Conservation (phyloP, 2,113 vertebrate genomes). For the Perca fluviatilis region DNA sequence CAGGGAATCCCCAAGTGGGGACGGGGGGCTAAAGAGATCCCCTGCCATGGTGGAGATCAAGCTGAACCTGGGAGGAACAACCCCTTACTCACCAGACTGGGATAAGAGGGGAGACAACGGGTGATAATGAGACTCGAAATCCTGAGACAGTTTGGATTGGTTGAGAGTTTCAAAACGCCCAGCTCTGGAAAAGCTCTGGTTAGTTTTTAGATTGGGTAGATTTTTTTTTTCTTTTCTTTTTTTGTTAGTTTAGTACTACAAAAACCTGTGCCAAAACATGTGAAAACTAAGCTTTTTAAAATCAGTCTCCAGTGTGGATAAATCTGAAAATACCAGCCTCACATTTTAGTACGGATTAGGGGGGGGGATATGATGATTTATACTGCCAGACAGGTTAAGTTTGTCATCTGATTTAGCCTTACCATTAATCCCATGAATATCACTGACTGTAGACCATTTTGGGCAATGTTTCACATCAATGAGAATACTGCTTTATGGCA, state of each 20-base stretch:
- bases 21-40: slow-evolving; percentile 87
- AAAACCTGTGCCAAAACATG: background rate
- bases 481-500: background rate
- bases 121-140: background rate
- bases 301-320: too few species aligned
- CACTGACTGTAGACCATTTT: background rate
- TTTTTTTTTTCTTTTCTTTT: background rate
- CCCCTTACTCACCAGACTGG: slow-evolving; percentile 79
- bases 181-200: background rate
- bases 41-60: slow-evolving; percentile 87
- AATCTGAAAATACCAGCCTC: background rate
- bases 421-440: background rate
- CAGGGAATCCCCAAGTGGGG: slow-evolving; percentile 87
- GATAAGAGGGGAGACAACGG: background rate
- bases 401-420: background rate
- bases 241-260: background rate
- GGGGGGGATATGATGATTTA: background rate
- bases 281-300: too few species aligned
- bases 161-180: background rate
- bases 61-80: slow-evolving; percentile 21
- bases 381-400: background rate
- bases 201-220: too few species aligned
- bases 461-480: background rate
- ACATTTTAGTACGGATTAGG: background rate
- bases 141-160: background rate